Conservation (phyloP, 2,888 invertebrate genomes). For the Lordiphosa fenestrarum region DNA sequence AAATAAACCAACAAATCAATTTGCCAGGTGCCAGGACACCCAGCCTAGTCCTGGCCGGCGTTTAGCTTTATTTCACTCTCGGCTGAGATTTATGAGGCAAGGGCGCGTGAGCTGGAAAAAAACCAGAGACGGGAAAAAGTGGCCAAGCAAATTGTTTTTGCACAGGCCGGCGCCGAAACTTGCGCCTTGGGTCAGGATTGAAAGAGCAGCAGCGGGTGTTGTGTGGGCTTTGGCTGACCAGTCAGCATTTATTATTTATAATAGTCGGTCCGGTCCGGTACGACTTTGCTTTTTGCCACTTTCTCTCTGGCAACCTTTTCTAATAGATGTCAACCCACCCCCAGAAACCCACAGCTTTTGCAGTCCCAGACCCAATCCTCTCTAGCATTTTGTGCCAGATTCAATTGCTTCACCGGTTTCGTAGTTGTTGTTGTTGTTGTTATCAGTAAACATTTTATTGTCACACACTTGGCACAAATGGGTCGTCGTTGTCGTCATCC, state of each 20-base stretch:
- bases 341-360: neutral
- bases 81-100: constrained; percentile 71
- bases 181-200: constrained; percentile 35
- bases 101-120: constrained; percentile 70
- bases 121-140: constrained; percentile 25
- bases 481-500: constrained; percentile 31
- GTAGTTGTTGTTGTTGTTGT: constrained; percentile 35
- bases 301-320: constrained; percentile 65
- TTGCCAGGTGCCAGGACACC: constrained; percentile 64
- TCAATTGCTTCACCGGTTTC: constrained; percentile 60
- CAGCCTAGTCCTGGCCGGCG: constrained; percentile 37
- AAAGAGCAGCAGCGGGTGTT: constrained; percentile 1
- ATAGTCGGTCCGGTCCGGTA: constrained; percentile 61
- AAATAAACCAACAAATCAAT: constrained; percentile 73
- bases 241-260: constrained; percentile 75
- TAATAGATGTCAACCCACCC: constrained; percentile 56
- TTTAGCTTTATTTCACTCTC: constrained; percentile 75
- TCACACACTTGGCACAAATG: constrained; percentile 74
- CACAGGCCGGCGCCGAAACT: constrained; percentile 47
- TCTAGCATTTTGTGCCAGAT: constrained; percentile 64
- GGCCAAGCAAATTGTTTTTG: constrained; percentile 66
- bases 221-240: constrained; percentile 55
- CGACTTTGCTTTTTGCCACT: constrained; percentile 56
- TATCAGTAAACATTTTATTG: constrained; percentile 75
- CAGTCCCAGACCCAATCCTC: constrained; percentile 35